phyloP scores from a whole-genome alignment of 2,113 vertebrate species.

The Phoenicopterus ruber region DNA sequence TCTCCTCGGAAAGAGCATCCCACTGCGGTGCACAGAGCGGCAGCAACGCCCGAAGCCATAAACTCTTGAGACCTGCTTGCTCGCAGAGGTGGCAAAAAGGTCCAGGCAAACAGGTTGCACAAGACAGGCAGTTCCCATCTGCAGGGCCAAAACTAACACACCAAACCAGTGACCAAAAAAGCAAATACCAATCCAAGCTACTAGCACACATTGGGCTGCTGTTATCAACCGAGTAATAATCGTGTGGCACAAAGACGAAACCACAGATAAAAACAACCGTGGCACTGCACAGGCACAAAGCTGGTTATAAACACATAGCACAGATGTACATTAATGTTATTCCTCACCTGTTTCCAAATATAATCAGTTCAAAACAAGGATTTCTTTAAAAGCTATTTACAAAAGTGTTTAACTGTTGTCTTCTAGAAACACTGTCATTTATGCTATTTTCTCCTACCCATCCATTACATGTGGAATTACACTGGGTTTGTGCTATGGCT shows the following conservation, averaged over 20 bases:
- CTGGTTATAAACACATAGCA: neutral
- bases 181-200: neutral
- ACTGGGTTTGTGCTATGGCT: accelerated
- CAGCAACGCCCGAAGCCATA: neutral
- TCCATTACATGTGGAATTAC: neutral
- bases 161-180: neutral
- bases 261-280: neutral
- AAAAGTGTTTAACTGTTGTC: neutral
- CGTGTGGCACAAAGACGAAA: neutral
- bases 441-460: neutral
- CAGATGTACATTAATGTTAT: neutral
- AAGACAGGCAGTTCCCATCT: neutral
- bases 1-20: neutral
- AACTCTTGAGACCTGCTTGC: neutral
- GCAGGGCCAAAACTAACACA: neutral
- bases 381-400: neutral
- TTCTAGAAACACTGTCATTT: neutral
- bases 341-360: neutral
- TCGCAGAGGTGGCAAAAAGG: neutral
- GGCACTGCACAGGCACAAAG: neutral
- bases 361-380: neutral
- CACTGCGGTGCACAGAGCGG: accelerated
- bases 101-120: neutral
- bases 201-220: neutral
- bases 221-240: neutral